phyloP scores from a whole-genome alignment of 2,113 vertebrate species.

The Jacana jacana region DNA sequence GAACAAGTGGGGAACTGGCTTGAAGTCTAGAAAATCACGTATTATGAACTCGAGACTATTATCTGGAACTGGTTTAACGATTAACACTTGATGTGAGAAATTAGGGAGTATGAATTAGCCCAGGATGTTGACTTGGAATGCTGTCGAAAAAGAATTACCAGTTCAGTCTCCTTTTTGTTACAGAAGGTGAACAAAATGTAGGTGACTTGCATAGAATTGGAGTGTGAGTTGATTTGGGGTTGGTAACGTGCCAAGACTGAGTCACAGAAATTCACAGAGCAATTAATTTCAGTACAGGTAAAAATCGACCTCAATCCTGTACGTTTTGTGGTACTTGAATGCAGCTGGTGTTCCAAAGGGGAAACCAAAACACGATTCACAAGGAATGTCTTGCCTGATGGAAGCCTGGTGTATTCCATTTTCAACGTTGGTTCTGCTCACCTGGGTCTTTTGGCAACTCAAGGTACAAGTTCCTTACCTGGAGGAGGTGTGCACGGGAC shows the following conservation, averaged over 20 bases:
- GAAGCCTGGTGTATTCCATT: rapidly evolving
- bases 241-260: background rate
- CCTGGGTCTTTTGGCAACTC: background rate
- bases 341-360: background rate
- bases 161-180: background rate
- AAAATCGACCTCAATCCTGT: background rate
- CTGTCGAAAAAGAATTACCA: background rate
- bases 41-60: background rate
- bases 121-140: background rate
- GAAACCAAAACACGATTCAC: background rate
- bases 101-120: background rate
- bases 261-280: background rate
- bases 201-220: background rate
- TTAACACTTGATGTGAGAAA: background rate
- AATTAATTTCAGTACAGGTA: background rate
- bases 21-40: background rate
- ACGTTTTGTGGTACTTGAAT: background rate
- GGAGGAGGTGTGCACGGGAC: background rate
- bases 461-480: background rate
- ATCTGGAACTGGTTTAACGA: background rate
- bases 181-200: background rate
- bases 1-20: background rate
- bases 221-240: background rate
- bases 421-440: background rate
- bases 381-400: background rate